Evolutionary conservation across 1,140 invertebrate genomes (phyloP).

Genomic region (Lasioglossum albipes): DNA sequence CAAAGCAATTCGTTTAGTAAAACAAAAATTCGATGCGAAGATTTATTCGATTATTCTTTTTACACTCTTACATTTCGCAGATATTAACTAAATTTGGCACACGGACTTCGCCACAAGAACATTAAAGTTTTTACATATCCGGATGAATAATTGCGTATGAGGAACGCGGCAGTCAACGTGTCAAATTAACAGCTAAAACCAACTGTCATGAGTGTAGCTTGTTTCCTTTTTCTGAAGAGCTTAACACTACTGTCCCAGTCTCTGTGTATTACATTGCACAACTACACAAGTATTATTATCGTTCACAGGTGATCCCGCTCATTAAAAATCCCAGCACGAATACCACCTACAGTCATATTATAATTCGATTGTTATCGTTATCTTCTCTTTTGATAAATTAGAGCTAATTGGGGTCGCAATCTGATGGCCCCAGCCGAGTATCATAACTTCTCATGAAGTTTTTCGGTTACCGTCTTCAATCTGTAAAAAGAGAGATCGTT

Average conservation of each 20-base stretch:
- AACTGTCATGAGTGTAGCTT: neutral
- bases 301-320: neutral
- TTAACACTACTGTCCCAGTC: neutral
- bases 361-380: conserved; percentile 26
- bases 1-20: too few species aligned
- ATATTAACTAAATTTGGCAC: too few species aligned
- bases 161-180: neutral
- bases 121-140: too few species aligned
- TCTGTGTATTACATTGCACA: neutral
- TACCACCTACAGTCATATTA: conserved; percentile 33
- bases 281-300: conserved; percentile 19
- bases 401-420: conserved; percentile 64
- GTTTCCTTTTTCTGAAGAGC: neutral
- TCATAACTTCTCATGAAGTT: conserved; percentile 75
- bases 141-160: too few species aligned
- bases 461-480: conserved; percentile 73
- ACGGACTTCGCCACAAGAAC: too few species aligned
- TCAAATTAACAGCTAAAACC: conserved; percentile 15
- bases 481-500: conserved; percentile 52
- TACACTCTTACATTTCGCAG: too few species aligned
- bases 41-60: too few species aligned
- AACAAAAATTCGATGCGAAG: too few species aligned
- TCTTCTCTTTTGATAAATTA: conserved; percentile 63
- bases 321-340: conserved; percentile 13
- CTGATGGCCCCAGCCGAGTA: conserved; percentile 59